Conservation (phyloP, 2,113 vertebrate genomes). For the Indicator maculatus region DNA sequence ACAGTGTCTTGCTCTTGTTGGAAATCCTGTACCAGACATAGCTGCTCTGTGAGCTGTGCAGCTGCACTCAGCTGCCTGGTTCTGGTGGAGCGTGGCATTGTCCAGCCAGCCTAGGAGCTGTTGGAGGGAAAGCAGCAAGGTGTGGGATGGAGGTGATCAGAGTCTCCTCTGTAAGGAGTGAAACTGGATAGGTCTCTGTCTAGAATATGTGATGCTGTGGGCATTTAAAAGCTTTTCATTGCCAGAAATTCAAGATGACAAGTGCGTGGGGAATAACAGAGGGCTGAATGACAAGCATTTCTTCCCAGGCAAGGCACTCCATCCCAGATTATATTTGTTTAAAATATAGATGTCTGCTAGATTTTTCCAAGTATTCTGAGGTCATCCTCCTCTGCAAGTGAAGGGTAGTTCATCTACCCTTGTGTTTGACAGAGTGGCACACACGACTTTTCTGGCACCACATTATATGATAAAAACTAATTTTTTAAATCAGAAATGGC, state of each 20-base stretch:
- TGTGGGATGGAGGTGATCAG: background rate
- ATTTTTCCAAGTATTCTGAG: background rate
- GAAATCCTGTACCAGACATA: background rate
- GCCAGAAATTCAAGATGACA: background rate
- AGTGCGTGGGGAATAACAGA: background rate
- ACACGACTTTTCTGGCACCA: background rate
- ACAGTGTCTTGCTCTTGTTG: background rate
- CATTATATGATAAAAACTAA: background rate
- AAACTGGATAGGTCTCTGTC: background rate
- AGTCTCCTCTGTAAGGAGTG: background rate
- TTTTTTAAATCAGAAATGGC: background rate
- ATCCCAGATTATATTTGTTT: background rate
- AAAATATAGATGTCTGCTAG: background rate
- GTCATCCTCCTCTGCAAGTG: background rate
- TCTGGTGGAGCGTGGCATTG: rapidly evolving
- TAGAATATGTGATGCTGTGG: background rate
- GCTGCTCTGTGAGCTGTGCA: background rate
- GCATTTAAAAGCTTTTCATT: background rate
- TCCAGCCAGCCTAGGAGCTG: background rate
- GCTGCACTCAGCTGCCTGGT: background rate
- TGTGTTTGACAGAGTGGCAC: background rate
- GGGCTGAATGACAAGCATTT: background rate
- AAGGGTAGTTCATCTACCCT: background rate
- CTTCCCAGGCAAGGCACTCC: background rate
- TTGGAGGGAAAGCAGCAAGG: background rate